These are phyloP conservation scores for Myrmecobius fasciatus DNA, from an alignment of 2,113 vertebrate genomes.

Conservation along the genomic window DNA sequence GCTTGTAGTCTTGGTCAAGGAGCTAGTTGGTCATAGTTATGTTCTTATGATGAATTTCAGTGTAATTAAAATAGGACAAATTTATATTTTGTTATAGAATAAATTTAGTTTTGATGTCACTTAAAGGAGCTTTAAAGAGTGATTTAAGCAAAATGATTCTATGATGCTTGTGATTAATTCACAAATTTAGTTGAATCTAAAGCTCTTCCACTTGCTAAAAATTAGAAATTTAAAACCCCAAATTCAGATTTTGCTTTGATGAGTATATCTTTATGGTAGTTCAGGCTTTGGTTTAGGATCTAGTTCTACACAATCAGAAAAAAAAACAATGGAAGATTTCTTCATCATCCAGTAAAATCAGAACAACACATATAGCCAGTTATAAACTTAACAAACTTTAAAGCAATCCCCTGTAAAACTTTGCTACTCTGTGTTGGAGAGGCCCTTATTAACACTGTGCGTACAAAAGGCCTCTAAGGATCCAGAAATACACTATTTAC, in stretches of 20 bases:
- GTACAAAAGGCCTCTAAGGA: neutral
- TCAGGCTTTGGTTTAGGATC: neutral
- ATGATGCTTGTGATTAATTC: neutral
- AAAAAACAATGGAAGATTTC: neutral
- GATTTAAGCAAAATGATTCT: neutral
- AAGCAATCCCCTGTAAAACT: neutral
- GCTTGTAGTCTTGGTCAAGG: neutral
- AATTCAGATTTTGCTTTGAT: neutral
- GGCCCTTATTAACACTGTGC: neutral
- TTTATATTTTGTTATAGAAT: neutral
- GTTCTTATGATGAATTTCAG: neutral
- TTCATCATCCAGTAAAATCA: neutral
- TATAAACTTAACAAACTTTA: neutral
- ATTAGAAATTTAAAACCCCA: neutral
- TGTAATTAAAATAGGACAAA: neutral
- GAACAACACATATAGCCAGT: neutral
- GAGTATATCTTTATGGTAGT: neutral
- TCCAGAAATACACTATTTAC: neutral
- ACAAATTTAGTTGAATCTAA: neutral
- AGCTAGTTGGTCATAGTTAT: neutral
- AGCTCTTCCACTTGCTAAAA: neutral
- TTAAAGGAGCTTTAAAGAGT: too few relatives aligned
- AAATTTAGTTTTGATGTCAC: neutral
- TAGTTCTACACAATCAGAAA: neutral
- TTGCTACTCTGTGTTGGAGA: neutral